Percentiles rank a stretch among this genome's conserved stretches.
Evolutionary conservation across 2,113 vertebrate species (phyloP).

Genomic region (Crotalus helleri): DNA sequence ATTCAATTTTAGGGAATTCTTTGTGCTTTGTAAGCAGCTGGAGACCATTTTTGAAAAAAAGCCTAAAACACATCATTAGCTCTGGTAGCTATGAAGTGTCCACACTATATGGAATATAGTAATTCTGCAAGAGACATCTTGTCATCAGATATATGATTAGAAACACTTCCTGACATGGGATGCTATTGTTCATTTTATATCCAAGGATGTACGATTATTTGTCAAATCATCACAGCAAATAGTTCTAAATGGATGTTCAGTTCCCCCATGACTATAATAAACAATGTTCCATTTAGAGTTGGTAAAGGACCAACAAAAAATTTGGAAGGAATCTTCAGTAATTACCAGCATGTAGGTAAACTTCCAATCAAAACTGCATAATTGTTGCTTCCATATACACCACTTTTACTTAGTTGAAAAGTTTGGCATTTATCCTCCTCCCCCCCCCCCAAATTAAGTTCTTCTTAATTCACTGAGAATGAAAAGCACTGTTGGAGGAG

Average conservation of each 20-base stretch:
- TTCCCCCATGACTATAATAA: constrained; percentile 30
- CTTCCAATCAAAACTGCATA: constrained; percentile 38
- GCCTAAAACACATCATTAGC: constrained; percentile 22
- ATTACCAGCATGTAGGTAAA: constrained; percentile 51
- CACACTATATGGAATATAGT: constrained; percentile 16
- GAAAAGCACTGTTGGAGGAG: not conserved
- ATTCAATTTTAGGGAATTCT: constrained; percentile 39
- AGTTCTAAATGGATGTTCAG: constrained; percentile 40
- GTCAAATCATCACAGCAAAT: constrained; percentile 46
- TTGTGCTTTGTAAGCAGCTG: constrained; percentile 39
- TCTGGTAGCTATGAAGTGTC: constrained; percentile 27
- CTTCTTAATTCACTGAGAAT: not conserved
- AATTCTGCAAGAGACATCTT: constrained; percentile 21
- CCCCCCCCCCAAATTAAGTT: too few relatives aligned
- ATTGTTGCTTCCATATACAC: constrained; percentile 28
- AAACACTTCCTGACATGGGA: not conserved
- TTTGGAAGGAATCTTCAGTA: constrained; percentile 60
- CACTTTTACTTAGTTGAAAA: not conserved
- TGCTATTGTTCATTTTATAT: constrained; percentile 32
- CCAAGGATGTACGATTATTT: constrained; percentile 33
- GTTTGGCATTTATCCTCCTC: not conserved
- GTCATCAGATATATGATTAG: constrained; percentile 28
- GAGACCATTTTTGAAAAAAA: not conserved
- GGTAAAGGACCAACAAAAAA: constrained; percentile 58
- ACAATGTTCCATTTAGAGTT: constrained; percentile 42